Evolutionary conservation across 2,888 invertebrate species (phyloP), one percentile per base, ranked within the genome.

Genomic region (Cetonia aurata): DNA sequence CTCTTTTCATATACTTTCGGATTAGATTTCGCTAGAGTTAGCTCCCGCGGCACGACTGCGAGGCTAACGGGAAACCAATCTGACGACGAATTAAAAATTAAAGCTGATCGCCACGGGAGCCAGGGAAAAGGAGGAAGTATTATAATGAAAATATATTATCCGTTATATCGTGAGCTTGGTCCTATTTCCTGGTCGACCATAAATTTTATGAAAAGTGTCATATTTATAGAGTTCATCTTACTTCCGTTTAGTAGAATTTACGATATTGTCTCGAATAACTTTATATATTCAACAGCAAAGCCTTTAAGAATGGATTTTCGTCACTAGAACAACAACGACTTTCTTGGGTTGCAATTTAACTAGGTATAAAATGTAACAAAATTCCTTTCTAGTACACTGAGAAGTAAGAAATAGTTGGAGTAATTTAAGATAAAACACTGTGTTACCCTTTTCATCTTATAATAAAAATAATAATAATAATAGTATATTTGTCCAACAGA

Each of bases 191-290:
- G 66, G 48, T 62, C 65, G 59, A 48, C 55, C 70, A 70, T 70
- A 70, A 70, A 70, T 67, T 67, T 70, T 57, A 57, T 37, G 66
- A 41, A 70, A 67, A 70, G 66, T 70, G 70, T 70, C 70, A 70
- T 70, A 66, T 70, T 70, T 70, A 70, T 70, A 66, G 70, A 70
- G 66, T 70, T 70, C 70, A 70, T 67, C 67, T 70, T 70, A 67
- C 66, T 66, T 70, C 70, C 70, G 66, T 52, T 67, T 57, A 65
- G 56, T 41, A 50, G 56, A 70, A 70, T 70, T 70, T 70, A 70
- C 52, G 66, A 59, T 57, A 56, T 56, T 55, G 66, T 70, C 65
- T 44, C 57, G 55, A 56, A 66, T 70, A 70, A 70, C 67, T 70
- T 65, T 65, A 56, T 70, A 67, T 70, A 70, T 66, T 55, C 59